Conservation (phyloP, 2,797 vertebrate genomes). For the Momotus momota region DNA sequence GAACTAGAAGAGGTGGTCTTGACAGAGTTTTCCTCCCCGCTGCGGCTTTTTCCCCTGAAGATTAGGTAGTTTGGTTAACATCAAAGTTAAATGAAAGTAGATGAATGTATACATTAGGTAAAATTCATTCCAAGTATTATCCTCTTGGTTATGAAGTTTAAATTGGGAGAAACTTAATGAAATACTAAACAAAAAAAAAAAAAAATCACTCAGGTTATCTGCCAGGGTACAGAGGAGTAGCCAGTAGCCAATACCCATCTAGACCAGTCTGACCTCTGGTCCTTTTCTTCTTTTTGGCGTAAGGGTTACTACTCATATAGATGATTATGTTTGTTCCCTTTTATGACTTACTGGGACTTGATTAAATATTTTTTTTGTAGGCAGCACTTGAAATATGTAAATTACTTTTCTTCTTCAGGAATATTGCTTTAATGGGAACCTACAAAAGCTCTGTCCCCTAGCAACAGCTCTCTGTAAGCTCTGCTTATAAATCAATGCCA, state of each 20-base stretch:
- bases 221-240: neutral
- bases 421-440: constrained; percentile 14
- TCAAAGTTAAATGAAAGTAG: neutral
- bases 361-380: neutral
- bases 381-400: constrained; percentile 27
- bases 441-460: constrained; percentile 59
- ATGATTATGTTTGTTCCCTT: neutral
- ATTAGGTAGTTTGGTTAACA: neutral
- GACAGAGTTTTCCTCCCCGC: neutral
- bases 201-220: neutral
- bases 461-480: constrained; percentile 54
- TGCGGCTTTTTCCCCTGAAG: neutral
- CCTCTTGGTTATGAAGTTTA: neutral
- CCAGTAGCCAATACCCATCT: neutral
- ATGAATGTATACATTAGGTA: neutral
- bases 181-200: neutral
- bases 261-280: neutral
- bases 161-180: neutral
- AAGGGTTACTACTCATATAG: neutral
- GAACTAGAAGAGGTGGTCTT: neutral
- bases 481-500: constrained; percentile 45
- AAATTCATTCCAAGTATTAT: neutral
- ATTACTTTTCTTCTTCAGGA: constrained; percentile 34
- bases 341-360: neutral
- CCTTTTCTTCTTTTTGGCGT: neutral